These are phyloP conservation scores for Grammomys dolichurus DNA, from an alignment of 2,113 vertebrate genomes.

Conservation along the genomic window DNA sequence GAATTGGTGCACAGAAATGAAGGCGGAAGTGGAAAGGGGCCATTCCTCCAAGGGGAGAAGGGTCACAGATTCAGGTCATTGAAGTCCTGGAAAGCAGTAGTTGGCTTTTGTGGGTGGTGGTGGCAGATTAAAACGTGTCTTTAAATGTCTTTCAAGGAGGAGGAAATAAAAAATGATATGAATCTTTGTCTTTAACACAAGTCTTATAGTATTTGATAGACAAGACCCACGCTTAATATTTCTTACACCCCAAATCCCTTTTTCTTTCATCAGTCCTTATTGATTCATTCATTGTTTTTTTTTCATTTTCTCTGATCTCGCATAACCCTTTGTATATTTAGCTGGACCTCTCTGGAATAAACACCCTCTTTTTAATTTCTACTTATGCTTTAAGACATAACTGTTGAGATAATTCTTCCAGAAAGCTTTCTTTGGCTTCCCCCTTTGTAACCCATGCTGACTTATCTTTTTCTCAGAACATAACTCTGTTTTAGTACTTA, in stretches of 20 bases:
- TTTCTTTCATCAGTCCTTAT: slow-evolving; percentile 3
- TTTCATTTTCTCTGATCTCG: not conserved
- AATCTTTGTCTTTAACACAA: not conserved
- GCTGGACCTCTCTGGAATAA: not conserved
- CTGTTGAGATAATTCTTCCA: not conserved
- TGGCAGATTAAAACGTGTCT: not conserved
- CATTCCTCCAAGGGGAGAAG: not conserved
- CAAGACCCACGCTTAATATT: not conserved
- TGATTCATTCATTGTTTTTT: not conserved
- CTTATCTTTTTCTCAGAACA: not conserved
- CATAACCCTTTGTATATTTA: slow-evolving; percentile 16
- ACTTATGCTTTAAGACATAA: not conserved
- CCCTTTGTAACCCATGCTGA: not conserved
- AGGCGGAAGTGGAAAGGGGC: not conserved
- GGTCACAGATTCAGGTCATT: not conserved
- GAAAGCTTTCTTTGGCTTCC: not conserved
- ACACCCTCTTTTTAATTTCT: not conserved
- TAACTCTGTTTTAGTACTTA: not conserved
- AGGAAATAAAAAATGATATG: not conserved
- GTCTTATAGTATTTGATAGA: not conserved
- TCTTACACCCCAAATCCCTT: not conserved
- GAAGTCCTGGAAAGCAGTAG: not conserved
- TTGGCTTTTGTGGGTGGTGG: not conserved
- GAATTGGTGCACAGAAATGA: not conserved
- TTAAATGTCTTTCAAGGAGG: not conserved